Evolutionary conservation across 2,888 invertebrate genomes (phyloP), one percentile per base, ranked within the genome.

Genomic region (Lobophora halterata): DNA sequence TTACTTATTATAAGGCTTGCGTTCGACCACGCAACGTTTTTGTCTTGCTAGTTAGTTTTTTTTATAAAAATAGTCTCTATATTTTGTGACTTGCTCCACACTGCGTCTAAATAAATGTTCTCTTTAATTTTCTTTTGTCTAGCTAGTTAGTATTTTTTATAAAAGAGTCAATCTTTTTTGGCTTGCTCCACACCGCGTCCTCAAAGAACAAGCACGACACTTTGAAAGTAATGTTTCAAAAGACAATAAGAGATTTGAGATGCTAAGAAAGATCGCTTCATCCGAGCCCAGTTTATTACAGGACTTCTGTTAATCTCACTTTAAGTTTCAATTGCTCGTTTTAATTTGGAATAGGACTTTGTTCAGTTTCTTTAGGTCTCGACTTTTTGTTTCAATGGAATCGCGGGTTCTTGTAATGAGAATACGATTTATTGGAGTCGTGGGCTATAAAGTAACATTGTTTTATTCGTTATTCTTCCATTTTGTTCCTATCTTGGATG

Each of bases 231-330:
- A 61, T 56, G 58, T 60, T 69, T 61, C 56, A 58, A 70, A 65
- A 63, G 69, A 72, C 66, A 65, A 66, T 66, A 70, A 65, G 61
- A 70, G 61, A 70, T 67, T 57, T 36, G 49, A 57, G 56, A 65
- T 62, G 55, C 53, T 52, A 54, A 55, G 51, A 60, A 57, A 69
- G 66, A 72, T 70, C 64, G 58, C 58, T 65, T 62, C 63, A 66
- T 65, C 63, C 64, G 52, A 49, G 52, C 55, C 59, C 48, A 48
- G 52, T 71, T 69, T 69, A 72, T 63, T 61, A 56, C 49, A 37
- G 35, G 45, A 52, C 58, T 59, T 51, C 44, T 33, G 33, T 49
- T 49, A 51, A 52, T 53, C 53, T 48, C 41, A 36, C 46, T 41
- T 48, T 39, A 24, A 53, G 46, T 54, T 53, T 50, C 48, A 37